Base-by-base conservation (phyloP, 2,888 invertebrate species). In the Syritta pipiens region DNA sequence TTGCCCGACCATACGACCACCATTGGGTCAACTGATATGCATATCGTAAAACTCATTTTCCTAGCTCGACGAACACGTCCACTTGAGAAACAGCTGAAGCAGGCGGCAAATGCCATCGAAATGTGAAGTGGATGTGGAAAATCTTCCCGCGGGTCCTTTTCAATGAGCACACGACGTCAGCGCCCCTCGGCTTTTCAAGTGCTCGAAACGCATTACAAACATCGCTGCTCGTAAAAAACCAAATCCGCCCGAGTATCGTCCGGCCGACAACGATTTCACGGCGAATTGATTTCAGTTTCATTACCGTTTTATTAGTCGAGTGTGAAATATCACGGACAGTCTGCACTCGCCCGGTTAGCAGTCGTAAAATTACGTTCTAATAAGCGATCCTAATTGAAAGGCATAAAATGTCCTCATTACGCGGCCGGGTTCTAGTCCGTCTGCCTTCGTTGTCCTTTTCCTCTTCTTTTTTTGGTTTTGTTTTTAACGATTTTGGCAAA, bases 321-420 rank as follows among this genome's bases (percentile, higher is more conserved):
- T 76, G 69, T 76, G 63, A 71, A 76, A 59, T 63, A 26, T 10
- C 19, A 24, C 10, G 9, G 26, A 4, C 35, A 35, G 65, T 17
- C n/a, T 35, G 26, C 49, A 24, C 10, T 42, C 35, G 10, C 35
- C 24, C 12, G 14, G 37, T 28, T 74, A 40, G 69, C 57, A 65
- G 14, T 72, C 77, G 60, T 77, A 59, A 72, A 72, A 72, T 77
- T 65, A 26, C 35, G 17, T 60, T 44, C 42, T 60, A 53, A 72
- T 77, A 55, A 72, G 60, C 72, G 53, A 55, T 67, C 22, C 59
- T 72, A 77, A 77, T 77, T 77, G 72, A 60, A 60, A 60, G 53
- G 48, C 65, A 60, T 77, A 67, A 72, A 72, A 77, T 60, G 59
- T 65, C 46, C 30, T 59, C 57, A 48, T 62, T 59, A 74, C 26